A percentile compares a stretch with the other conserved stretches of the same genome.
Evolutionary conservation across 2,113 vertebrate genomes (phyloP).

Genomic region (Benitochromis conjunctus): DNA sequence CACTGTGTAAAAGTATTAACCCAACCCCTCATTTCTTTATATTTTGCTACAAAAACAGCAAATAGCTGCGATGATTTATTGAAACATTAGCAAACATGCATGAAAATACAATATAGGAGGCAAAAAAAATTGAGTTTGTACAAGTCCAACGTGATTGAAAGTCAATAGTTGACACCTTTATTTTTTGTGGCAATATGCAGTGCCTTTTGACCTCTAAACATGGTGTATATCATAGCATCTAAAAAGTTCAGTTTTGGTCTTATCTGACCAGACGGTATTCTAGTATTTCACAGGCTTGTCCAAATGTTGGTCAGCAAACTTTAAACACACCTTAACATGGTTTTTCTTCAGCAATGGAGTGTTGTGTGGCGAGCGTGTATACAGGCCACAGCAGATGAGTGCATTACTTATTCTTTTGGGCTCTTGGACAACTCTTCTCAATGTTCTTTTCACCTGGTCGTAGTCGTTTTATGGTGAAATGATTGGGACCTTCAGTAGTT

Average conservation of each 20-base stretch:
- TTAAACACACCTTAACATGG: not conserved
- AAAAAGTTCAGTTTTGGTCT: not conserved
- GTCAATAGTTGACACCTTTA: not conserved
- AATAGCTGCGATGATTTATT: not conserved
- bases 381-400: accelerated
- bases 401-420: not conserved
- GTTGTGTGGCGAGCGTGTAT: accelerated
- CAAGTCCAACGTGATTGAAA: not conserved
- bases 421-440: not conserved
- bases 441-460: not conserved
- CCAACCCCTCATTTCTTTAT: not conserved
- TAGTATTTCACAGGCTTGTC: not conserved
- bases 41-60: not conserved
- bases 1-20: not conserved
- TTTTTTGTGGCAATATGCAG: not conserved
- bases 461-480: not conserved
- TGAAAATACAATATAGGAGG: not conserved
- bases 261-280: accelerated
- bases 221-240: accelerated
- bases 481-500: not conserved
- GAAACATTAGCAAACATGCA: not conserved
- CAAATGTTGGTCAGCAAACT: not conserved
- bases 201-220: not conserved
- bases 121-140: not conserved
- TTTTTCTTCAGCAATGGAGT: not conserved